Percentiles rank a stretch among this genome's conserved stretches.
phyloP scores from a whole-genome alignment of 2,797 vertebrate species.

The Pygocentrus nattereri region DNA sequence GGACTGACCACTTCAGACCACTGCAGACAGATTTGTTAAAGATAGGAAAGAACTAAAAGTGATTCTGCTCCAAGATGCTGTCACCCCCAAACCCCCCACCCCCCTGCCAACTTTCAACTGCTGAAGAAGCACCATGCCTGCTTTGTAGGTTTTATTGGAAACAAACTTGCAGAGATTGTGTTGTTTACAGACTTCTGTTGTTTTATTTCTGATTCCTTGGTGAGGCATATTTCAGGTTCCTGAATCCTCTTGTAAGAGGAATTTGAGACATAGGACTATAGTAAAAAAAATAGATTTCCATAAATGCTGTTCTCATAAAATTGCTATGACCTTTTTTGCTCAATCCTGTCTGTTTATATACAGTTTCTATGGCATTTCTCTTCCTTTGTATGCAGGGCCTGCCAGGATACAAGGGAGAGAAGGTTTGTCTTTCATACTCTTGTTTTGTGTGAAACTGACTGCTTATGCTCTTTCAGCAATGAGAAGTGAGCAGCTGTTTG shows the following conservation, averaged over 20 bases:
- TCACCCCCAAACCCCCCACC: not conserved
- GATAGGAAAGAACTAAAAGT: not conserved
- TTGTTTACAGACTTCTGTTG: not conserved
- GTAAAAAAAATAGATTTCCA: not conserved
- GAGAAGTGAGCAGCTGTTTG: too few relatives aligned
- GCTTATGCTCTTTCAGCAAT: not conserved
- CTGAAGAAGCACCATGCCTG: not conserved
- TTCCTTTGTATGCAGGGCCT: slow-evolving; percentile 38
- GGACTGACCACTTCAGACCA: too few relatives aligned
- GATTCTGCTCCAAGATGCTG: not conserved
- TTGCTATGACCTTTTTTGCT: not conserved
- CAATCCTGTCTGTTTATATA: not conserved
- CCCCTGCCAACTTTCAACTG: not conserved
- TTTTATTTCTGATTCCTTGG: not conserved
- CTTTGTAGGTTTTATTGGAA: not conserved
- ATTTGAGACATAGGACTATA: not conserved
- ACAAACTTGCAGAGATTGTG: not conserved
- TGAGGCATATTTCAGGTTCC: not conserved
- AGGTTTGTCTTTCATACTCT: slow-evolving; percentile 37
- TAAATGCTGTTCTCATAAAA: not conserved
- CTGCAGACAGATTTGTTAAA: slow-evolving; percentile 4
- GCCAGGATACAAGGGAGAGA: slow-evolving; percentile 56
- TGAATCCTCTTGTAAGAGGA: not conserved
- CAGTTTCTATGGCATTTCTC: not conserved
- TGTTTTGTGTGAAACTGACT: not conserved